These are phyloP conservation scores for Zelleria hepariella DNA, from an alignment of 2,888 invertebrate genomes.

Conservation along the genomic window DNA sequence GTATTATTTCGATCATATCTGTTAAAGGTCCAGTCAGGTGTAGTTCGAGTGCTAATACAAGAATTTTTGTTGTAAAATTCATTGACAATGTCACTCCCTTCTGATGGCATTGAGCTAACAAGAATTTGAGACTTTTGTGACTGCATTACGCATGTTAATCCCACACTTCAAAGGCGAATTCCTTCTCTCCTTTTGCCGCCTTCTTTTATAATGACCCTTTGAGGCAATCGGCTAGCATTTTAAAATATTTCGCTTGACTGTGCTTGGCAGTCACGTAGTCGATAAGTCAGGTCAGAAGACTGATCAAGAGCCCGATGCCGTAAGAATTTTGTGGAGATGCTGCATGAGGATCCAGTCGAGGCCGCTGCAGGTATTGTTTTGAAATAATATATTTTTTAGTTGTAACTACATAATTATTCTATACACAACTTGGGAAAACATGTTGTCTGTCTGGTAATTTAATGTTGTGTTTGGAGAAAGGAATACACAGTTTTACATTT, in stretches of 20 bases:
- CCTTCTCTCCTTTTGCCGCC: not conserved
- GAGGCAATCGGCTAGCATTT: constrained; percentile 61
- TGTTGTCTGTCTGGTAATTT: too few species aligned
- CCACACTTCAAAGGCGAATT: not conserved
- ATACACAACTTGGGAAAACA: constrained; percentile 13
- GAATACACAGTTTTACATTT: not conserved
- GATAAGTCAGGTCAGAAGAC: constrained; percentile 73
- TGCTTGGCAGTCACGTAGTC: constrained; percentile 70
- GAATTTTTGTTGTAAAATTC: constrained; percentile 25
- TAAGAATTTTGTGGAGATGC: constrained; percentile 66
- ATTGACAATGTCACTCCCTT: not conserved
- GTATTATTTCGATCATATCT: constrained; percentile 69
- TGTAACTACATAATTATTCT: too few species aligned
- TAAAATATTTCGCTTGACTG: constrained; percentile 70
- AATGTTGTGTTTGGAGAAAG: not conserved
- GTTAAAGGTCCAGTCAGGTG: constrained; percentile 74
- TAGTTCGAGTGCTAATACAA: constrained; percentile 66
- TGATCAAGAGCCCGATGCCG: constrained; percentile 66
- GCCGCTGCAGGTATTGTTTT: constrained; percentile 66
- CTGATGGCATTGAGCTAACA: not conserved
- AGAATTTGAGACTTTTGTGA: not conserved
- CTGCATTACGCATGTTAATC: not conserved
- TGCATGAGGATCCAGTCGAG: constrained; percentile 62
- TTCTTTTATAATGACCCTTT: constrained; percentile 26
- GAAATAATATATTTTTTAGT: not conserved